Base-by-base conservation (phyloP, 2,113 vertebrate species). In the Crotophaga sulcirostris region DNA sequence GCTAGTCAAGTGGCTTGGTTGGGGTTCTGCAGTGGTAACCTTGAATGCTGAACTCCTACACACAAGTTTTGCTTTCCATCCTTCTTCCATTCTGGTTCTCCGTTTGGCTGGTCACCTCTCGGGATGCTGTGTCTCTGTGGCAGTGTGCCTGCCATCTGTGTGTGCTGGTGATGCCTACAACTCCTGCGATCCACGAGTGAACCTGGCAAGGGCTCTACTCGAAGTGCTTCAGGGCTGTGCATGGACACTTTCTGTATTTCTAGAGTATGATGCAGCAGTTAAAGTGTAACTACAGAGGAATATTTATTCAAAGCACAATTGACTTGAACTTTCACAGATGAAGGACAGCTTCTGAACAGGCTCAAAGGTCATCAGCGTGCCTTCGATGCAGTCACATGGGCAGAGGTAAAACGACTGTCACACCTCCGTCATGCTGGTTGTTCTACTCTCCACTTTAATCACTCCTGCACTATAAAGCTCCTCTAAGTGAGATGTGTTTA, bases 271-370 rank as follows among this genome's bases (percentile, higher is more conserved):
- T 77, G 91, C 90, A 94, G 94, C 90, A 79, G 93, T 85, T 96
- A 79, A 73, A 49, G 90, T 74, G 75, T 93, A 84, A 73, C 79
- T 91, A 26, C 80, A 66, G 75, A 82, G 92, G 75, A 94, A 54
- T 94, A 90, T 89, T 96, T 94, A 96, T 95, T 96, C 94, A 95
- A 95, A 93, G 95, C 94, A 96, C 93, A 94, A 93, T 26, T 91
- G 95, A 94, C 93, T 91, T 96, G 94, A 97, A 89, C 91, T 94
- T 94, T 88, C 84, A 90, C 81, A 94, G 93, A 93, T 95, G 54
- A 87, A 96, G 94, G 90, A 95, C 84, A 94, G 87, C 93, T 96
- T 87, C 91, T 91, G 89, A 89, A 94, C 87, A 78, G 93, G 87
- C 93, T 94, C 87, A 82, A 66, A 94, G 84, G 90, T 94, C 74